Conservation (phyloP, 2,888 invertebrate genomes). For the Pseudococcus jackbeardsleyi region DNA sequence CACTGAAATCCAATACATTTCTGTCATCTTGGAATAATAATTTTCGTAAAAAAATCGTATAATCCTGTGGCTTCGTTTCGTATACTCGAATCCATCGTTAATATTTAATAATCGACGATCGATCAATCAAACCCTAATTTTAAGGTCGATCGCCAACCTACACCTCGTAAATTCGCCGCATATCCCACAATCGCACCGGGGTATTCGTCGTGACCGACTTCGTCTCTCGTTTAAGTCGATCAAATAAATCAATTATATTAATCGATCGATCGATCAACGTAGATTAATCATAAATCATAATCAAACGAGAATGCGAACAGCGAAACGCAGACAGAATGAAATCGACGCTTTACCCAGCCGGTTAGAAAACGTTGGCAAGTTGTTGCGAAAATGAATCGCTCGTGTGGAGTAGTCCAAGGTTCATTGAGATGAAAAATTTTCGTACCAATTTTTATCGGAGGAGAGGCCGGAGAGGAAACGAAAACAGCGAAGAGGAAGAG, state of each 20-base stretch:
- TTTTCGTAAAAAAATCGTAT: neutral
- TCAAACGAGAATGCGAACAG: neutral
- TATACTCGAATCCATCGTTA: neutral
- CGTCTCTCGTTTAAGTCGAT: neutral
- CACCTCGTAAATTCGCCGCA: neutral
- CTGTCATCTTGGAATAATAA: neutral
- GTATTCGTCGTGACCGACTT: neutral
- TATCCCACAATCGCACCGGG: neutral
- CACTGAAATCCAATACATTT: neutral
- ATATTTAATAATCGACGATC: neutral
- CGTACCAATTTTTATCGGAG: neutral
- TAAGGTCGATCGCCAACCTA: neutral
- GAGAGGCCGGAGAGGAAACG: neutral
- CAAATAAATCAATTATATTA: conserved; percentile 4
- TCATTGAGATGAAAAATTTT: neutral
- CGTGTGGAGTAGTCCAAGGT: conserved; percentile 10
- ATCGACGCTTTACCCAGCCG: neutral
- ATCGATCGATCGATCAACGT: neutral
- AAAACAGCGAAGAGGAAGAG: neutral
- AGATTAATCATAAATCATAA: conserved; percentile 12
- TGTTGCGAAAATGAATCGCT: neutral
- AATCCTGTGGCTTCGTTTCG: neutral
- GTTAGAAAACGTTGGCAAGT: neutral
- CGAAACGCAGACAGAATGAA: neutral
- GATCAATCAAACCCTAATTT: conserved; percentile 10